A percentile compares a stretch with the other conserved stretches of the same genome.
Conservation (phyloP, 2,113 vertebrate species). For the Tetrao urogallus region DNA sequence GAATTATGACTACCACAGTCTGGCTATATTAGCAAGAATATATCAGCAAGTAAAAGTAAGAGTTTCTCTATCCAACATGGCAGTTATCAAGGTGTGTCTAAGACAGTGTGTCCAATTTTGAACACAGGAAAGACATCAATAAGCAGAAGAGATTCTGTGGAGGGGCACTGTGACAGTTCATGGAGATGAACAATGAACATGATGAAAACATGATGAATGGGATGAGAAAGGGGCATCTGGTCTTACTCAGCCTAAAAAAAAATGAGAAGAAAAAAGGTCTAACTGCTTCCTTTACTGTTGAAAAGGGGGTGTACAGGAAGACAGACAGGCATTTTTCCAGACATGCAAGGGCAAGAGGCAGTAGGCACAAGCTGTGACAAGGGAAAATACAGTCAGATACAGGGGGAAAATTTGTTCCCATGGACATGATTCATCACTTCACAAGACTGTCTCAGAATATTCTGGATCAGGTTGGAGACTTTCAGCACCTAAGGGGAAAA, state of each 20-base stretch:
- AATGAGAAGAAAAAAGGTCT: background rate
- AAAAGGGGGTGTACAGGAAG: background rate
- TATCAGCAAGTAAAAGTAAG: background rate
- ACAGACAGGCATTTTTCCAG: background rate
- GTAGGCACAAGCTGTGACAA: background rate
- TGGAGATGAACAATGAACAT: background rate
- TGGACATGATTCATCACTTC: background rate
- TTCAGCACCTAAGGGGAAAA: background rate
- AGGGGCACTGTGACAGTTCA: background rate
- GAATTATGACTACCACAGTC: accelerated
- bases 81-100: accelerated
- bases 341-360: background rate
- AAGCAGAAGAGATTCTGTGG: background rate
- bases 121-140: background rate
- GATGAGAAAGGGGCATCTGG: background rate
- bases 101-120: background rate
- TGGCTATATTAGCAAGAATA: background rate
- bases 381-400: background rate
- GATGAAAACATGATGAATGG: no score
- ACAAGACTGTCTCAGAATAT: background rate
- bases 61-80: background rate
- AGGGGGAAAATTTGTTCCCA: accelerated
- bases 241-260: background rate
- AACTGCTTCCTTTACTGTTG: background rate
- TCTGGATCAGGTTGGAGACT: background rate